phyloP scores from a whole-genome alignment of 2,888 invertebrate species.

The Sarcophaga carnaria region DNA sequence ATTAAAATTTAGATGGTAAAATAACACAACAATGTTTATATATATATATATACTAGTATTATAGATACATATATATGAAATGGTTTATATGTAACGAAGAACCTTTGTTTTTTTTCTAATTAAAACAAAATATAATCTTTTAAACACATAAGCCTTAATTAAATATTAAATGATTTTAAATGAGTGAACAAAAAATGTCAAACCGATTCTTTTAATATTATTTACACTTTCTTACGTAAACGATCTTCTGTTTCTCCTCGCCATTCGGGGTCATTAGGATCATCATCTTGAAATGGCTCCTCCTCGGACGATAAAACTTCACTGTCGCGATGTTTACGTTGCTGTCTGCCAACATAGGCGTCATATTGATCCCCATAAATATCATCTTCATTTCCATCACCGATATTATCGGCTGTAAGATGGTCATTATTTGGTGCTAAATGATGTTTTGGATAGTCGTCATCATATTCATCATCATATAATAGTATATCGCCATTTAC shows the following conservation, averaged over 20 bases:
- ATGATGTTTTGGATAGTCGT: slow-evolving; percentile 76
- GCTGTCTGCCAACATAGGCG: slow-evolving; percentile 73
- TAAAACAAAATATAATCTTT: slow-evolving; percentile 52
- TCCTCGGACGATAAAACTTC: slow-evolving; percentile 80
- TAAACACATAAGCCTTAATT: slow-evolving; percentile 57
- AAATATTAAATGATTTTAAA: slow-evolving; percentile 17
- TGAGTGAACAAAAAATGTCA: neutral
- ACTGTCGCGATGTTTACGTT: slow-evolving; percentile 71
- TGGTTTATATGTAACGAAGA: slow-evolving; percentile 38
- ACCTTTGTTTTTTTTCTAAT: slow-evolving; percentile 31
- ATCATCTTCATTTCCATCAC: slow-evolving; percentile 64
- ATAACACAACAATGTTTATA: slow-evolving; percentile 58
- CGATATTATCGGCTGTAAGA: slow-evolving; percentile 64
- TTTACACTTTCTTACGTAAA: slow-evolving; percentile 68
- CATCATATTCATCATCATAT: slow-evolving; percentile 72
- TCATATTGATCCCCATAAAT: slow-evolving; percentile 72
- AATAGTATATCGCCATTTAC: slow-evolving; percentile 63
- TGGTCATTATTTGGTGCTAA: slow-evolving; percentile 75
- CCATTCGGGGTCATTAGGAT: slow-evolving; percentile 94
- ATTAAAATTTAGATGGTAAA: slow-evolving; percentile 46
- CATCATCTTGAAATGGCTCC: slow-evolving; percentile 88
- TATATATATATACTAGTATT: slow-evolving; percentile 37
- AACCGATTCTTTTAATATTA: neutral
- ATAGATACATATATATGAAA: slow-evolving; percentile 48
- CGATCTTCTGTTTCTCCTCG: slow-evolving; percentile 77